These are phyloP conservation scores for Clarias fuscus DNA, from an alignment of 2,797 vertebrate species.

Conservation along the genomic window DNA sequence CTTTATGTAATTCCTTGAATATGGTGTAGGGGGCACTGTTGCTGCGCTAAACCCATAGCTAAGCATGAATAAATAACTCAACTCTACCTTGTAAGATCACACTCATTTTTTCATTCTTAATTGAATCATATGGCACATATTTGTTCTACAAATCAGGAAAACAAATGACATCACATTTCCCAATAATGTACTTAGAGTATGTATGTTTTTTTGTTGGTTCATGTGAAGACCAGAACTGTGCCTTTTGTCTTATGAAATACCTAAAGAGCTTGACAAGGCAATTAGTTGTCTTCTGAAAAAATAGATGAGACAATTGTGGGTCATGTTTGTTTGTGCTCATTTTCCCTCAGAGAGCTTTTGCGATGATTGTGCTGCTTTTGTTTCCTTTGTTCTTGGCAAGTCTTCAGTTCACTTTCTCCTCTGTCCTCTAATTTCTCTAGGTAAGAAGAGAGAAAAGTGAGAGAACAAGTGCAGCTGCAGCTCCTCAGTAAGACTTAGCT, in stretches of 20 bases:
- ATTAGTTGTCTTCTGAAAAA: slow-evolving; percentile 44
- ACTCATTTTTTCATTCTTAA: slow-evolving; percentile 25
- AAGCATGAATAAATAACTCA: neutral
- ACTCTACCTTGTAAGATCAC: neutral
- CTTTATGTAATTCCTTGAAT: neutral
- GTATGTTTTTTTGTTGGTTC: slow-evolving; percentile 16
- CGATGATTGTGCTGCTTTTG: slow-evolving; percentile 51
- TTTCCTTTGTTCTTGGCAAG: slow-evolving; percentile 40
- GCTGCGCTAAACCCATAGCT: slow-evolving; percentile 51
- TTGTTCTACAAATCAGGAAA: slow-evolving; percentile 35
- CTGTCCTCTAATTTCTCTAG: slow-evolving; percentile 16
- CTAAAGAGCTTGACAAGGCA: slow-evolving; percentile 48
- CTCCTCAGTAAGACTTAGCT: neutral
- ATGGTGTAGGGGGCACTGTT: slow-evolving; percentile 71
- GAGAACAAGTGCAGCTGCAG: neutral
- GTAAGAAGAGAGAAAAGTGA: neutral
- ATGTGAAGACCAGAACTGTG: slow-evolving; percentile 13
- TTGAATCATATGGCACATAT: slow-evolving; percentile 25
- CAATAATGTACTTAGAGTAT: slow-evolving; percentile 5
- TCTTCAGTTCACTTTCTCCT: slow-evolving; percentile 16
- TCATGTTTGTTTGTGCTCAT: slow-evolving; percentile 43
- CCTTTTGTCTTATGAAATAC: slow-evolving; percentile 22
- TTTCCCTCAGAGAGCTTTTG: slow-evolving; percentile 35
- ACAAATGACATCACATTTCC: slow-evolving; percentile 27
- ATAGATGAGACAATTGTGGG: slow-evolving; percentile 53